phyloP scores from a whole-genome alignment of 2,113 vertebrate species.

The Channa argus region DNA sequence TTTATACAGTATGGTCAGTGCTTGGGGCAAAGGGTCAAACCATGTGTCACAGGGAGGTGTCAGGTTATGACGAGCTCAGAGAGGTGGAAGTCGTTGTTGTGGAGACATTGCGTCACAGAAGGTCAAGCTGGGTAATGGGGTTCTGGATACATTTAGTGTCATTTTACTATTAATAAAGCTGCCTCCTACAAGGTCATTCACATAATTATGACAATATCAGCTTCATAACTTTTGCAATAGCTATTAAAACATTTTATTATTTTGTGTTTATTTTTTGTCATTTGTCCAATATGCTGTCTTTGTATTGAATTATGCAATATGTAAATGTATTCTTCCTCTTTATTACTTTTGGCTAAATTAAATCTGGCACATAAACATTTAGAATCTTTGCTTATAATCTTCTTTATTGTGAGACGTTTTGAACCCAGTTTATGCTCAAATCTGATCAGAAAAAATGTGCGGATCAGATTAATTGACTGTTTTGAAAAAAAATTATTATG shows the following conservation, averaged over 20 bases:
- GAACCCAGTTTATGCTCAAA: neutral
- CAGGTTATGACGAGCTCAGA: slow-evolving; percentile 63
- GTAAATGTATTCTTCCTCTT: neutral
- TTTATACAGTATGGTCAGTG: slow-evolving; percentile 58
- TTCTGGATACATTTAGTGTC: slow-evolving; percentile 4
- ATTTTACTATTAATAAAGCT: slow-evolving; percentile 28
- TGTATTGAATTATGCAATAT: neutral
- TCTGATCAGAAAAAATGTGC: too few species aligned
- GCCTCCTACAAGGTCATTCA: slow-evolving; percentile 33
- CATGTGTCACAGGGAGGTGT: slow-evolving; percentile 71
- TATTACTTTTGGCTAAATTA: neutral
- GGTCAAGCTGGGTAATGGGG: slow-evolving; percentile 48
- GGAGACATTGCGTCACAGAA: slow-evolving; percentile 35
- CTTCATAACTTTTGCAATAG: neutral
- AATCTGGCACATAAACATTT: neutral
- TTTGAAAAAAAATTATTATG: too few species aligned
- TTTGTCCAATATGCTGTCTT: neutral
- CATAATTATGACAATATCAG: neutral
- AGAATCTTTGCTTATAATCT: neutral
- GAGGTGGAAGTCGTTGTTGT: slow-evolving; percentile 43
- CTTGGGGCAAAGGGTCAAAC: slow-evolving; percentile 74
- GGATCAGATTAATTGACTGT: too few species aligned
- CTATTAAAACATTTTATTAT: neutral
- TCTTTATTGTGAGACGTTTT: neutral
- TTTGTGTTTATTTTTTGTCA: neutral